These are phyloP conservation scores for Stenolophus ochropezus DNA, from an alignment of 2,888 invertebrate species.

Conservation along the genomic window DNA sequence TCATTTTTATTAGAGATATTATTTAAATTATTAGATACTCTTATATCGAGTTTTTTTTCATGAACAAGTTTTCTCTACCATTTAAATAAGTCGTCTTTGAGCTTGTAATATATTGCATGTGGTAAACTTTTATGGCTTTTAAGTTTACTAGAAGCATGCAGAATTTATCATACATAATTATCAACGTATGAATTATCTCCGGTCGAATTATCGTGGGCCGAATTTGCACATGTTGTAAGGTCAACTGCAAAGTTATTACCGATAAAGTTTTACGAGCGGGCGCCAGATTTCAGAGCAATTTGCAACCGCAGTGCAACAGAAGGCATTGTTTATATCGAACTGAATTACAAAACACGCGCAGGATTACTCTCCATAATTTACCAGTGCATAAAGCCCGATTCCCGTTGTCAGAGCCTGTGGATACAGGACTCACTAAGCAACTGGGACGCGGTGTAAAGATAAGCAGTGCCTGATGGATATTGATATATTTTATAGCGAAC, in stretches of 20 bases:
- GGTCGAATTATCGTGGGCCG: background rate
- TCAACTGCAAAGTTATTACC: slow-evolving; percentile 55
- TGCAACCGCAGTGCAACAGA: slow-evolving; percentile 54
- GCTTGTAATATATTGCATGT: too few species aligned
- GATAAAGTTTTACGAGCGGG: slow-evolving; percentile 57
- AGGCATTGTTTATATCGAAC: slow-evolving; percentile 54
- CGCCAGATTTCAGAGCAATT: slow-evolving; percentile 58
- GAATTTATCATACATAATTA: too few species aligned
- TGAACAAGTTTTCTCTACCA: too few species aligned
- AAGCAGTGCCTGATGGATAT: background rate
- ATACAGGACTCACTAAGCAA: slow-evolving; percentile 7
- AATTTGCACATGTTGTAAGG: slow-evolving; percentile 4
- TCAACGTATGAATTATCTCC: background rate
- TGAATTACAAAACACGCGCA: slow-evolving; percentile 41
- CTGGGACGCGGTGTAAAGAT: background rate
- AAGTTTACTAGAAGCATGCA: too few species aligned
- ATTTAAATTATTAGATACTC: too few species aligned
- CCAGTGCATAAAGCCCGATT: slow-evolving; percentile 29
- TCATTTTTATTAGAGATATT: too few species aligned
- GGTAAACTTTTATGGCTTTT: too few species aligned
- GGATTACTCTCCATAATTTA: slow-evolving; percentile 49
- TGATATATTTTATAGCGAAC: slow-evolving; percentile 14
- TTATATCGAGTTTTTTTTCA: too few species aligned
- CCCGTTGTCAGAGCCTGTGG: background rate
- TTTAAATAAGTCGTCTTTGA: too few species aligned